Base-by-base conservation (phyloP, 2,797 vertebrate species). In the Microtus californicus region DNA sequence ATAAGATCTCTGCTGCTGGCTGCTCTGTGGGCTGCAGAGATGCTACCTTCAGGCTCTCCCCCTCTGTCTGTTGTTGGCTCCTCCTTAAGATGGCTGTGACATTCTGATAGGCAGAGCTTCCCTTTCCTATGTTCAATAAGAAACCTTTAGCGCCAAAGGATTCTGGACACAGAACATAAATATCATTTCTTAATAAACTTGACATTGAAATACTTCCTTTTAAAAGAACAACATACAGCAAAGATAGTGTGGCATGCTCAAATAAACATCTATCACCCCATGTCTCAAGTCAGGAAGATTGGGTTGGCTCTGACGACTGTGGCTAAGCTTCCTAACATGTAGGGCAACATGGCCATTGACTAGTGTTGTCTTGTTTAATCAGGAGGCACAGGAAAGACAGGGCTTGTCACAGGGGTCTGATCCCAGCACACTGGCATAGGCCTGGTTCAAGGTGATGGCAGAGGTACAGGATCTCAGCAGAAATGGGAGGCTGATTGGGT, bases 51-150 rank as follows among this genome's bases (percentile, higher is more conserved):
- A 63, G 92, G 65, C 6, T 14, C 71, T 45, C 5, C 5, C 12
- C 2, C n/a, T 87, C 85, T 51, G 65, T 81, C 54, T 96, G 40
- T 17, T 93, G 45, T 79, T 48, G 93, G 69, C 59, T 95, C 19
- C 34, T 96, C n/a, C 71, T 97, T 59, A 88, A 90, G 83, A 77
- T 92, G 77, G 63, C 77, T 91, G 59, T 82, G 81, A 73, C 9
- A 67, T 19, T 76, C 45, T 34, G 11, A 69, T 21, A 67, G 79
- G 51, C 48, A 90, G 40, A n/a, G 31, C 56, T 82, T 87, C 54
- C 6, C n/a, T 69, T 78, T 88, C 10, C 78, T 78, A 74, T 93
- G 76, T 89, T 90, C 34, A 25, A 81, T 71, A 56, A 92, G 79
- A 79, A 45, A 5, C 31, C 27, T 96, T 97, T 93, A 89, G 67